phyloP scores from a whole-genome alignment of 2,888 invertebrate species.

The Ophion ventricosus region DNA sequence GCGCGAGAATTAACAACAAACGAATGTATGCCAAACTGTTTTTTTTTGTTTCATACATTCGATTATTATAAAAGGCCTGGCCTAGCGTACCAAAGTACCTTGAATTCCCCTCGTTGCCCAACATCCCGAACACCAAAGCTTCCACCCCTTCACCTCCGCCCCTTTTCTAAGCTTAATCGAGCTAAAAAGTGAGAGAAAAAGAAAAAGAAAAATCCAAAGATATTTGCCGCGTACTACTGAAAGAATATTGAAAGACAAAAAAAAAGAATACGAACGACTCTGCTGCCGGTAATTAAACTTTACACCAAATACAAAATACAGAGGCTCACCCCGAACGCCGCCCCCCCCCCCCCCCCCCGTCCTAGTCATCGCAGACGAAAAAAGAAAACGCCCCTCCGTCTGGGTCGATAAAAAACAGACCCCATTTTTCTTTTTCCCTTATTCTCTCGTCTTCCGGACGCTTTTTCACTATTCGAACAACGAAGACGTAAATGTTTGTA shows the following conservation, averaged over 20 bases:
- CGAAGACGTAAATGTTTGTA: constrained; percentile 37
- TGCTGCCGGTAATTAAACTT: constrained; percentile 19
- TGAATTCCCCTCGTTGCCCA: constrained; percentile 54
- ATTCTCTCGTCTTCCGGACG: constrained; percentile 39
- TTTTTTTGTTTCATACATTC: constrained; percentile 61
- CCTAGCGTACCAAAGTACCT: constrained; percentile 83
- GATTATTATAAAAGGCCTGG: constrained; percentile 77
- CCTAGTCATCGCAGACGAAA: constrained; percentile 67
- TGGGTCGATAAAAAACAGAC: constrained; percentile 47
- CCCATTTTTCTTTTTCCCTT: constrained; percentile 30
- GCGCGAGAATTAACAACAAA: constrained; percentile 65
- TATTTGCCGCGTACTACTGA: constrained; percentile 66
- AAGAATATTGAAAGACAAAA: constrained; percentile 34
- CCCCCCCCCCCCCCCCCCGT: constrained; percentile 47
- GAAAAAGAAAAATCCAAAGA: constrained; percentile 71
- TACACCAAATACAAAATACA: constrained; percentile 70
- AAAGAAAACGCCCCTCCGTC: constrained; percentile 40
- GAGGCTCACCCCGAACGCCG: constrained; percentile 69
- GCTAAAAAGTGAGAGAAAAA: constrained; percentile 53
- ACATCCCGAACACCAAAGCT: constrained; percentile 57
- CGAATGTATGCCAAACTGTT: constrained; percentile 61
- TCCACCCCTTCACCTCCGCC: constrained; percentile 58
- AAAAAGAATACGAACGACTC: constrained; percentile 42
- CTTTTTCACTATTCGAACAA: constrained; percentile 31
- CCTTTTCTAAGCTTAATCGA: constrained; percentile 43